A percentile compares a stretch with the other conserved stretches of the same genome.
phyloP scores from a whole-genome alignment of 2,888 invertebrate species.

The Phyto melanocephala region DNA sequence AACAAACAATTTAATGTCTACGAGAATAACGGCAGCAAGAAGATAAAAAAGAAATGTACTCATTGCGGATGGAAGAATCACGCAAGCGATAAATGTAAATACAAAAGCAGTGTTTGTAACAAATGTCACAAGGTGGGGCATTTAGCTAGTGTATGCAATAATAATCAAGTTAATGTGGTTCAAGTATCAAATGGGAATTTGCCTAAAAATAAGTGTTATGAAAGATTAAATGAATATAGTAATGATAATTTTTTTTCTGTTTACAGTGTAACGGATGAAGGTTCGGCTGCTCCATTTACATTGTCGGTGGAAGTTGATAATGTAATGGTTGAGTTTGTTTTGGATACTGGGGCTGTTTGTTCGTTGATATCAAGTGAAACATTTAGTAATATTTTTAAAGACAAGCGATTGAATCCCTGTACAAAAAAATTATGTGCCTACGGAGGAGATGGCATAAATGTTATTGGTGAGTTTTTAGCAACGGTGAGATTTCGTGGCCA shows the following conservation, averaged over 20 bases:
- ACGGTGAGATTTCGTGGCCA: neutral
- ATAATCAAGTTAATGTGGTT: neutral
- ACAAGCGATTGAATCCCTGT: neutral
- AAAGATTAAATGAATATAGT: neutral
- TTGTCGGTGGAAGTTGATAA: no score
- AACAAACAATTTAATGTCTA: neutral
- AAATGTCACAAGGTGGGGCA: neutral
- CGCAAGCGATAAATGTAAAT: neutral
- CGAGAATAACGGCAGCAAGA: conserved; percentile 7
- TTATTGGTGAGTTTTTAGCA: conserved; percentile 14
- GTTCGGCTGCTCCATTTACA: neutral
- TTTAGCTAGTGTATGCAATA: neutral
- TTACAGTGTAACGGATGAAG: neutral
- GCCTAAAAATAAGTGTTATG: neutral
- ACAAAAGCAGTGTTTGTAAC: neutral
- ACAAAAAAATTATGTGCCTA: neutral
- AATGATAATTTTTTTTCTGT: neutral
- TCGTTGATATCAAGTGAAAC: conserved; percentile 27
- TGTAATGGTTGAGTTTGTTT: no score
- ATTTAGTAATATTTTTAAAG: conserved; percentile 14
- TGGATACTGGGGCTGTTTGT: conserved; percentile 48
- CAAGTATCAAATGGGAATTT: neutral
- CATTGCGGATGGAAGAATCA: conserved; percentile 21
- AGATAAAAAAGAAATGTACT: neutral
- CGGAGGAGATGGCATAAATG: neutral